Base-by-base conservation (phyloP, 2,888 invertebrate species). In the Polia nebulosa region DNA sequence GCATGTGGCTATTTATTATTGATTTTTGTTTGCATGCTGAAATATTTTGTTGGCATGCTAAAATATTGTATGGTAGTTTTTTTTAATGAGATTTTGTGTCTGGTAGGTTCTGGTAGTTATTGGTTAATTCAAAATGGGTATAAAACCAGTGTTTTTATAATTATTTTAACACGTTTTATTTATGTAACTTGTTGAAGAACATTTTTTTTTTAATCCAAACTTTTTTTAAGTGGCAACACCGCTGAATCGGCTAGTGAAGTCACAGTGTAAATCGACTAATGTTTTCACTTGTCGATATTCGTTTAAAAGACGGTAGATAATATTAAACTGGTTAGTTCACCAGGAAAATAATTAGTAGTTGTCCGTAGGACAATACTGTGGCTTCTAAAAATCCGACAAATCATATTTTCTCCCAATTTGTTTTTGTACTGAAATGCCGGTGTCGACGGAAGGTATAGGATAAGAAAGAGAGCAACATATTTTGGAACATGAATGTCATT, bases 151-250 rank as follows among this genome's bases (percentile, higher is more conserved):
- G 0, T 22, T 22, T 36, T 36, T 41, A 2, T 9, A n/a, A 6
- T 13, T 13, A 39, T 13, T 39, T 17, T 22, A 29, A 7, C 68
- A 22, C 9, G 9, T 32, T 32, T 32, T 1, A 13, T 39, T 17
- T 39, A 17, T 27, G 25, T 8, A 6, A 32, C 11, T 15, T 6
- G 27, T 29, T 58, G 0, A 15, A 8, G 57, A 29, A 2, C 15
- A 1, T n/a, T n/a, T n/a, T n/a, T 32, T 17, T 25, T 59, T 41
- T 39, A 15, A 13, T 34, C 9, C 11, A 47, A 47, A 34, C 36
- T 22, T 44, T 60, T 60, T 72, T 62, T 11, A 20, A 20, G 13
- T 49, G 47, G 67, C 67, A 72, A 72, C 61, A 47, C 29, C 7
- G 39, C 17, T 7, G 7, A 17, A 17, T 17, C 8, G n/a, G 25